Evolutionary conservation across 2,797 vertebrate genomes (phyloP), one percentile per base, ranked within the genome.

Genomic region (Gila robusta): DNA sequence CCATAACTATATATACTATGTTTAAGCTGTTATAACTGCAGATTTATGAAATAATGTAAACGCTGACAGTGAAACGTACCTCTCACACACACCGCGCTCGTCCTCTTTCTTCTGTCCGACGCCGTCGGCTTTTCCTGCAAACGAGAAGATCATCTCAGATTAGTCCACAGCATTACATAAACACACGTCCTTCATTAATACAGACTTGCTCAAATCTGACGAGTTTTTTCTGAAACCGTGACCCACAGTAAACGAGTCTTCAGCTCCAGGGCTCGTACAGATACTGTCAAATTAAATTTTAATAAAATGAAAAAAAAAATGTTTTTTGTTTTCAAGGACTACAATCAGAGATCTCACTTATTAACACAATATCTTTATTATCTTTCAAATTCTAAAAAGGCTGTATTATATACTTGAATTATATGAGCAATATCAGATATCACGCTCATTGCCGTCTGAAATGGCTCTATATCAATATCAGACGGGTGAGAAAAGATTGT

Each of bases 111-210:
- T 80, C 67, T 28, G 86, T 91, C 82, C 91, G 83, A 90, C 94
- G 90, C 91, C 93, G 73, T 93, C 87, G 2, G 88, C 28, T 89
- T 91, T 94, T 78, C 94, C 95, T 96, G 90, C 79, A 56, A 79
- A 80, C 49, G 10, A 81, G 35, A 8, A 52, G n/a, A 37, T 26
- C 12, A 59, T 21, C 23, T 32, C 49, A 64, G 37, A 83, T 81
- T 32, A 80, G 62, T 71, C 56, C 11, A 81, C 19, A 70, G 70
- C 49, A n/a, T 71, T 67, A 26, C 17, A 32, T 2, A 39, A 35
- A 69, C 12, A 6, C 44, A n/a, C 54, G 66, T 4, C 47, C 37
- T 23, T 56, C 74, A 16, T 16, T 77, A 52, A 37, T 56, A 3
- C n/a, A 64, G 11, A 6, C 62, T 16, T 2, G 54, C 56, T 59